Base-by-base conservation (phyloP, 2,797 vertebrate genomes). In the Semaprochilodus insignis region DNA sequence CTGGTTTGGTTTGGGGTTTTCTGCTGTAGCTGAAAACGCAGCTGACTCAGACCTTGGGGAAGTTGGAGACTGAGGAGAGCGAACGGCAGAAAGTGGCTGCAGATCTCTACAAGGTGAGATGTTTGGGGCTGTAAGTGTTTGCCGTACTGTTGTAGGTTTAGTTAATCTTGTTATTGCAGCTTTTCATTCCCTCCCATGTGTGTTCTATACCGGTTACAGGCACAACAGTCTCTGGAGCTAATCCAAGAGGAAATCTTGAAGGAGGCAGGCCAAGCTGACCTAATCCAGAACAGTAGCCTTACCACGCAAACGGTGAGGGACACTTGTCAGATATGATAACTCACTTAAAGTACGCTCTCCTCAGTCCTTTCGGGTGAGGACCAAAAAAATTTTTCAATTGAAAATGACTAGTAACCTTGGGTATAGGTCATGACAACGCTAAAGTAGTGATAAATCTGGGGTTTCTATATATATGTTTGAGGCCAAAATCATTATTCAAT, bases 161-260 rank as follows among this genome's bases (percentile, higher is more conserved):
- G 1, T 67, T 31, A 31, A 31, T 15, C 36, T 23, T 23, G n/a
- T 13, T 0, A 62, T 14, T 25, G 11, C 11, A 13, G 6, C 54
- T 67, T 51, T 57, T 66, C 19, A 44, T 44, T 5, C 23, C 2
- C 1, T 34, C 6, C 17, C 16, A 16, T 69, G 6, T 36, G 0
- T 73, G 44, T 11, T 59, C 23, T n/a, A 1, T 54, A 23, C 67
- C 48, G 25, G 3, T 80, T 85, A 0, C 86, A 99, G 98, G 98
- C 97, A 70, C 97, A 99, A 91, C 96, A 97, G 90, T 98, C 96
- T 81, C 90, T 99, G 90, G 96, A 97, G 87, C 92, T 96, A 88
- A 97, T 99, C 67, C 97, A 98, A 90, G 96, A 93, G 73, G 96
- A 98, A 93, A 95, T 99, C 80, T 93, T 95, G 16, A 97, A 97